Evolutionary conservation across 1,140 invertebrate species (phyloP).

Genomic region (Pantala flavescens): DNA sequence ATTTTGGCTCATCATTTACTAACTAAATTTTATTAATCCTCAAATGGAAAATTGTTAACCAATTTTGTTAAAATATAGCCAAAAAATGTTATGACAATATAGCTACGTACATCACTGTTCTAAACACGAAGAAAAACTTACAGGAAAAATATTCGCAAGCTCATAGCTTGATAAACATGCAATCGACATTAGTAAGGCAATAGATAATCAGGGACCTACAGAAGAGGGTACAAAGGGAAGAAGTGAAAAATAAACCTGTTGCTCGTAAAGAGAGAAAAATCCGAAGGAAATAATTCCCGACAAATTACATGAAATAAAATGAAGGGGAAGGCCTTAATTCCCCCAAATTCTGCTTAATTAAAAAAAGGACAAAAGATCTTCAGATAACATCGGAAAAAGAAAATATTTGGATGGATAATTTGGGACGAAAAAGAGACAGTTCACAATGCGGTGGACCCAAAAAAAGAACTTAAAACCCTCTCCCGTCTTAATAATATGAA

Average conservation of each 20-base stretch:
- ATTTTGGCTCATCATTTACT: too few species aligned
- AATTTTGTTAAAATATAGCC: too few species aligned
- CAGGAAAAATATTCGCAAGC: too few species aligned
- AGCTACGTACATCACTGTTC: too few species aligned
- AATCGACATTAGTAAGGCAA: too few species aligned
- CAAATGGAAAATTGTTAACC: too few species aligned
- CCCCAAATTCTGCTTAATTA: constrained; percentile 10
- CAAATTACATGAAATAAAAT: neutral
- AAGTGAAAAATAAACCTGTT: neutral
- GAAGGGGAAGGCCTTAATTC: constrained; percentile 2
- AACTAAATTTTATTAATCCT: too few species aligned
- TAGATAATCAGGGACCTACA: neutral
- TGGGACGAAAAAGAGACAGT: neutral
- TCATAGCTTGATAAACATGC: too few species aligned
- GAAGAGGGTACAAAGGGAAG: neutral
- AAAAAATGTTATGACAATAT: too few species aligned
- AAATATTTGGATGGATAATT: neutral
- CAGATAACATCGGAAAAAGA: neutral
- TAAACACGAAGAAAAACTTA: too few species aligned
- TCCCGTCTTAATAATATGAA: constrained; percentile 12
- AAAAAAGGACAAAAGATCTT: neutral
- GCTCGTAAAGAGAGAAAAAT: neutral
- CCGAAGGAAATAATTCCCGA: neutral
- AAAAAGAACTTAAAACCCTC: neutral
- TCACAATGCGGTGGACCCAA: too few species aligned